Evolutionary conservation across 2,888 invertebrate genomes (phyloP), one percentile per base, ranked within the genome.

Genomic region (Cryptocheilus praepositus): DNA sequence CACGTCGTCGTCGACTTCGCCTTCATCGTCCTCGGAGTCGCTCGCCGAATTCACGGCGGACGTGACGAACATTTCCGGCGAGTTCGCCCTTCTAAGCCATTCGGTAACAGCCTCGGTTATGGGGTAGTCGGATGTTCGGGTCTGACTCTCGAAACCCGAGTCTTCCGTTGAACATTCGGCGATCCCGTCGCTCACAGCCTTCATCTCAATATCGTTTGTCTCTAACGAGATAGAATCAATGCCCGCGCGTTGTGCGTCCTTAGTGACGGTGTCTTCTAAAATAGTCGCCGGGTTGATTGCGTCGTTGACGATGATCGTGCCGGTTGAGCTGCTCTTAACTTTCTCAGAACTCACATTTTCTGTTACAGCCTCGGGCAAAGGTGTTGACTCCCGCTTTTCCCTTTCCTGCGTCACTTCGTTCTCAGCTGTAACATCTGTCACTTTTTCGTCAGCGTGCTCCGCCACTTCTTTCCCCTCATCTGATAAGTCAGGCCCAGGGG

Each of bases 41-140:
- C 36, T 72, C 66, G 55, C 70, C 67, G 67, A 63, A 53, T 36
- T 64, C 63, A 18, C 65, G 66, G 19, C 55, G 44, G 19, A 60
- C 67, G 49, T 67, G 7, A 84, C 71, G 64, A 89, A 87, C n/a
- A 88, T 66, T 65, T 89, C 87, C 1, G 88, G 86, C 18, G 86
- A 86, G 18, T 88, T 87, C 11, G 85, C 85, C 25, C 85, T 82
- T 13, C 88, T 87, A 76, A 92, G 89, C 93, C 93, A 93, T 62
- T 91, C 90, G 56, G 89, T 91, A 0, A 93, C 92, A 0, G 92
- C 92, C 55, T 90, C 88, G 3, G 92, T 92, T 64, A 93, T 91
- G 13, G 92, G 91, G 75, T 85, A 83, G 3, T 81, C 76, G 15
- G 79, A 68, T 0, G 73, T 36, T 25, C 73, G 67, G 2, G 82